phyloP scores from a whole-genome alignment of 2,888 invertebrate genomes.

The Eristalinus aeneus region DNA sequence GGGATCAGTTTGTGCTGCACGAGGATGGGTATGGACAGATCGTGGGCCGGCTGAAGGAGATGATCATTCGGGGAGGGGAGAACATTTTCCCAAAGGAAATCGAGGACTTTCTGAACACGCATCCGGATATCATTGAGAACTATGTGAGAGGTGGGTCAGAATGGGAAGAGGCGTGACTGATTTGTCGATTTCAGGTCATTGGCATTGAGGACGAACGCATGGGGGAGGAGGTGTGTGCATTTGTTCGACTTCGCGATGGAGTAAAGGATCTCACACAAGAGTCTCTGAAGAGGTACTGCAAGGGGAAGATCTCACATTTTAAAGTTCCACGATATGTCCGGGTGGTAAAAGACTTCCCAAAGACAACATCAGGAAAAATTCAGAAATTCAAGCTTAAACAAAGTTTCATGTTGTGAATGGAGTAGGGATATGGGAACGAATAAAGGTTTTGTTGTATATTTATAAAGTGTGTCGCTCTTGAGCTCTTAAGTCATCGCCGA shows the following conservation, averaged over 20 bases:
- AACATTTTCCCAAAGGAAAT: constrained; percentile 91
- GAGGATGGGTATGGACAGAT: constrained; percentile 86
- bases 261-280: constrained; percentile 81
- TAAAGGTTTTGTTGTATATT: no score
- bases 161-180: neutral
- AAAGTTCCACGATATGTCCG: constrained; percentile 88
- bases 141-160: constrained; percentile 81
- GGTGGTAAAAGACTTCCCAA: constrained; percentile 86
- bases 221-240: constrained; percentile 88
- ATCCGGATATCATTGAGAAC: constrained; percentile 86
- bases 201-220: constrained; percentile 87
- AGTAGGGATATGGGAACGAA: no score
- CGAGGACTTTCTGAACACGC: constrained; percentile 86
- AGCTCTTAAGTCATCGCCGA: no score
- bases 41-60: constrained; percentile 88
- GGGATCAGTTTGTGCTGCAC: constrained; percentile 83
- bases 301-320: constrained; percentile 87
- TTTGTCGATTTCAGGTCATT: constrained; percentile 81
- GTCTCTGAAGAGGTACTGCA: constrained; percentile 84
- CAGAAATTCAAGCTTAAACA: constrained; percentile 85
- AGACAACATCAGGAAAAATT: constrained; percentile 90
- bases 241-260: constrained; percentile 82
- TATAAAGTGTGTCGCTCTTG: no score
- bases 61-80: constrained; percentile 90
- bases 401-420: constrained; percentile 66